These are phyloP conservation scores for Microtus montanus DNA, from an alignment of 2,113 vertebrate species.

Conservation along the genomic window DNA sequence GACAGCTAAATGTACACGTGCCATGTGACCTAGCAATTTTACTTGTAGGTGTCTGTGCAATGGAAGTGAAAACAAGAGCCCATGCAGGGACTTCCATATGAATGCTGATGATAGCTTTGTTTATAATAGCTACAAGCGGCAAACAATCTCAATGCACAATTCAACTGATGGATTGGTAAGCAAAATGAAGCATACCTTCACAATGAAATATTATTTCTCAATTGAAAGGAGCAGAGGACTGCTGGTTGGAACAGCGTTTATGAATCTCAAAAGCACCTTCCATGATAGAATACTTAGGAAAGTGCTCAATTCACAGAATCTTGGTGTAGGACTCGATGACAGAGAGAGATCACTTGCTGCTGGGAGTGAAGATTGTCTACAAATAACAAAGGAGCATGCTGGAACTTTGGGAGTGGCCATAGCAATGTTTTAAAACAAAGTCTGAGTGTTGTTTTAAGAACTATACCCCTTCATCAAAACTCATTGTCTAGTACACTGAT, in stretches of 20 bases:
- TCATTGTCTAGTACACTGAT: not conserved
- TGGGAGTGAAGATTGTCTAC: not conserved
- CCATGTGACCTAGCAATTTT: not conserved
- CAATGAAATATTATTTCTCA: not conserved
- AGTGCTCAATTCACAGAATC: not conserved
- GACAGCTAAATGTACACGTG: not conserved
- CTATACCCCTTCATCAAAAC: not conserved
- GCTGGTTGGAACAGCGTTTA: not conserved
- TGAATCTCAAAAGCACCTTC: not conserved
- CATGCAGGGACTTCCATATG: not conserved
- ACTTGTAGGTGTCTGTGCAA: not conserved
- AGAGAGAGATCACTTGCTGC: not conserved
- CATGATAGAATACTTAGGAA: not conserved
- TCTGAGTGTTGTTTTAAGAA: not conserved
- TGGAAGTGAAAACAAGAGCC: not conserved
- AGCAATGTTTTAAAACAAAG: constrained; percentile 1
- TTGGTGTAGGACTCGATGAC: not conserved
- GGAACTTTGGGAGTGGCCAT: not conserved
- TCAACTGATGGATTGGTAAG: not conserved
- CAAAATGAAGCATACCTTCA: not conserved
- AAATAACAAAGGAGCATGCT: not conserved
- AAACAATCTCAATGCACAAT: not conserved
- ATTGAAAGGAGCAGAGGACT: not conserved
- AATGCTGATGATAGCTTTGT: not conserved
- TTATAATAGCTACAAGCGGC: not conserved